Conservation (phyloP, 2,888 invertebrate genomes). For the Ectropis crepuscularia region DNA sequence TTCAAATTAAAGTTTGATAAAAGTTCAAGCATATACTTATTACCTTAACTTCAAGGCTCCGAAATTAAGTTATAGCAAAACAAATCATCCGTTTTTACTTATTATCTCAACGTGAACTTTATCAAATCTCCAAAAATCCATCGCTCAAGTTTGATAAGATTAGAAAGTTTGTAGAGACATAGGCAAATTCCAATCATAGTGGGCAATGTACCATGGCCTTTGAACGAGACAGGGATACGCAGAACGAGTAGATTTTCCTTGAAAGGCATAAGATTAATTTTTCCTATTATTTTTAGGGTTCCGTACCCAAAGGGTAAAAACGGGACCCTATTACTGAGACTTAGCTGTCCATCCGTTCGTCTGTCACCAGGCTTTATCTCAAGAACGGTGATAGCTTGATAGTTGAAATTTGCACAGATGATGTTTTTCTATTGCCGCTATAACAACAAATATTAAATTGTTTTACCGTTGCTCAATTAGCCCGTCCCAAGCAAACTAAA, state of each 20-base stretch:
- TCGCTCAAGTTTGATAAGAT: conserved; percentile 21
- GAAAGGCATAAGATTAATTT: too few relatives aligned
- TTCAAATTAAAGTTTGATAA: conserved; percentile 6
- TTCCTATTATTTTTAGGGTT: conserved; percentile 17
- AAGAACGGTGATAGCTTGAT: too few relatives aligned
- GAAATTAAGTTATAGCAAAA: conserved; percentile 9
- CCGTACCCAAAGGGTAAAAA: background rate
- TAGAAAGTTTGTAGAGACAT: conserved; percentile 18
- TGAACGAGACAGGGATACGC: conserved; percentile 1
- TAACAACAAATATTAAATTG: too few relatives aligned
- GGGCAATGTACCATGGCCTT: conserved; percentile 21
- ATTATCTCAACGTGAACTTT: conserved; percentile 10
- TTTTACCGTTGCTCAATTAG: too few relatives aligned
- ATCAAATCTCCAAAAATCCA: conserved; percentile 22
- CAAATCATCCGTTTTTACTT: conserved; percentile 18
- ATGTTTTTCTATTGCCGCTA: conserved; percentile 15
- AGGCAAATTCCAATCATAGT: conserved; percentile 15
- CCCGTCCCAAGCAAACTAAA: too few relatives aligned
- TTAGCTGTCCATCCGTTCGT: too few relatives aligned
- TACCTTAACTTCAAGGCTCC: conserved; percentile 2
- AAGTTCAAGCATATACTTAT: conserved; percentile 7
- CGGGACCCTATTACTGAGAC: too few relatives aligned
- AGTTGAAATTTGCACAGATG: too few relatives aligned
- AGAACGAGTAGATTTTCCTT: too few relatives aligned
- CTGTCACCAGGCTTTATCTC: too few relatives aligned